phyloP scores from a whole-genome alignment of 2,113 vertebrate species.

The Regulus satrapa region DNA sequence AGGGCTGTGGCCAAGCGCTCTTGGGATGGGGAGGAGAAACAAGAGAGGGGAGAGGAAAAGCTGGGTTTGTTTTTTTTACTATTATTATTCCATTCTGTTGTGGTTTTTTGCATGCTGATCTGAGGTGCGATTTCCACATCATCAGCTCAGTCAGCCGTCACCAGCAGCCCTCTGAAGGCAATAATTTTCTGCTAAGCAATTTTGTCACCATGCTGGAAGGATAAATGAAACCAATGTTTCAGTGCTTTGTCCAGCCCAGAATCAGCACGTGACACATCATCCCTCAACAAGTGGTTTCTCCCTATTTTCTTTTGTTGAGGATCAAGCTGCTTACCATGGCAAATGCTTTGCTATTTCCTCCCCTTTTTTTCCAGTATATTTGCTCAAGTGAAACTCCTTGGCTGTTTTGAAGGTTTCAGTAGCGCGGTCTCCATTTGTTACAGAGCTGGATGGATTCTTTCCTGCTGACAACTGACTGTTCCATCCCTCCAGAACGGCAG shows the following conservation, averaged over 20 bases:
- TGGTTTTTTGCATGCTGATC: neutral
- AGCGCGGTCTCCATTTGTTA: neutral
- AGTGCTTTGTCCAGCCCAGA: neutral
- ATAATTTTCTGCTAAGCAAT: constrained; percentile 27
- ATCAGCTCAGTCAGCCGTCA: neutral
- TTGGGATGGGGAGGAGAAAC: neutral
- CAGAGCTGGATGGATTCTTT: neutral
- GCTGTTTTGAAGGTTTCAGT: neutral
- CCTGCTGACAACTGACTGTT: neutral
- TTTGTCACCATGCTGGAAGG: neutral
- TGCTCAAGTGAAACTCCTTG: neutral
- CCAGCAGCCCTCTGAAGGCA: constrained; percentile 1
- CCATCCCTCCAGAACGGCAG: neutral
- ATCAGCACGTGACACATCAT: neutral
- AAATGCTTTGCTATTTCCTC: neutral
- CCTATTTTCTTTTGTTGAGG: neutral
- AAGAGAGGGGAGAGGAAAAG: neutral
- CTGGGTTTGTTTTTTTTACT: neutral
- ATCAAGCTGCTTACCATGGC: neutral
- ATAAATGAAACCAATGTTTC: constrained; percentile 15
- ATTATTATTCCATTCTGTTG: neutral
- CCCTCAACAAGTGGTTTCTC: neutral
- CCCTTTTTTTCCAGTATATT: neutral
- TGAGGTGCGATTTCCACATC: constrained; percentile 18
- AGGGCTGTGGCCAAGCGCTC: neutral